Percentiles rank a stretch among this genome's conserved stretches.
phyloP scores from a whole-genome alignment of 1,140 invertebrate species.

The Tetramorium alpestre region DNA sequence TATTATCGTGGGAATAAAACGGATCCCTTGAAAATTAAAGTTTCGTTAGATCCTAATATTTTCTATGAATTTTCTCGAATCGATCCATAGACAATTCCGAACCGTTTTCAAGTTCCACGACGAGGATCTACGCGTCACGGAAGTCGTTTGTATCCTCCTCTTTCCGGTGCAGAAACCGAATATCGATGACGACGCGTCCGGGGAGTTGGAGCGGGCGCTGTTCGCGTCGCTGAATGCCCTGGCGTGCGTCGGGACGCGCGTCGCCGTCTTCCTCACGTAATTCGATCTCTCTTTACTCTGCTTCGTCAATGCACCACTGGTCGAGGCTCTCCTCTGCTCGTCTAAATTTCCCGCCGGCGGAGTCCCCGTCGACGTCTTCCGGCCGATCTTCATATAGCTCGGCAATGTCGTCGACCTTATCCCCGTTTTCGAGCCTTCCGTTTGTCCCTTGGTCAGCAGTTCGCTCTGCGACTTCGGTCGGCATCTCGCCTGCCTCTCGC shows the following conservation, averaged over 20 bases:
- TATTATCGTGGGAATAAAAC: not conserved
- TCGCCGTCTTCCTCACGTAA: constrained; percentile 70
- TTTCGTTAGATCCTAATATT: not conserved
- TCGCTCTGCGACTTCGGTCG: constrained; percentile 62
- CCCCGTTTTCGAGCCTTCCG: not conserved
- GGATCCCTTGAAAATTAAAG: not conserved
- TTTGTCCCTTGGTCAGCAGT: constrained; percentile 18
- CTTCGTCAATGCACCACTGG: constrained; percentile 66
- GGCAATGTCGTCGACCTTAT: constrained; percentile 77
- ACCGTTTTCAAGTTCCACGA: constrained; percentile 70
- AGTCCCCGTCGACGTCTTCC: constrained; percentile 74
- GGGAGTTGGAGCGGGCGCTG: constrained; percentile 66
- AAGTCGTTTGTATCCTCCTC: constrained; percentile 67
- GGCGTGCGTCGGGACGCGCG: constrained; percentile 37
- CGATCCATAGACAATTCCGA: constrained; percentile 4
- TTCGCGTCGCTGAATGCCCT: constrained; percentile 71
- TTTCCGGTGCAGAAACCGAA: constrained; percentile 83
- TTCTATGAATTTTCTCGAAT: not conserved
- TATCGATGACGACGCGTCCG: constrained; percentile 78
- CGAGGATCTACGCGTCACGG: constrained; percentile 23
- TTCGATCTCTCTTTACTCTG: constrained; percentile 73
- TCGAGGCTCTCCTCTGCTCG: constrained; percentile 52
- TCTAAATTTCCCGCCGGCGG: constrained; percentile 64
- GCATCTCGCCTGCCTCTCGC: not conserved
- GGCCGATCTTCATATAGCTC: constrained; percentile 73